Base-by-base conservation (phyloP, 1,140 invertebrate genomes). In the Acromyrmex echinatior region DNA sequence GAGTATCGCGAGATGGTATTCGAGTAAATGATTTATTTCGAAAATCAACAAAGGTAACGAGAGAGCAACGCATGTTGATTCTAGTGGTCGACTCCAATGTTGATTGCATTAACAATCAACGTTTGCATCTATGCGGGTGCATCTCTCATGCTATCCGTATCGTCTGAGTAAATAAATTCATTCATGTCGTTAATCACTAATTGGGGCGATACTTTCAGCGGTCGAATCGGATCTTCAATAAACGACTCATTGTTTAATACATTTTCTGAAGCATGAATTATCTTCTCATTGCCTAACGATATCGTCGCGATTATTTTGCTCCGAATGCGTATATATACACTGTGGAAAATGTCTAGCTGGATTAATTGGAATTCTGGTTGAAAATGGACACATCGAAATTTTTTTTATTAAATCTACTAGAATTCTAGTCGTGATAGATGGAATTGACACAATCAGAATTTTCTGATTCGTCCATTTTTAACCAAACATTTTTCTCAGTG, bases 331-430 rank as follows among this genome's bases (percentile, higher is more conserved):
- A 16, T 39, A 60, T 6, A 18, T 63, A 68, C 39, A 39, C 39
- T 39, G 39, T 9, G 39, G 39, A 39, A 39, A 39, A 39, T 10
- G 10, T 45, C 39, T 45, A 45, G 9, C 10, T 45, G 39, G 84
- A 90, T 90, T 89, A 89, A 89, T 84, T 79, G 88, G 10, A 45
- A 45, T 45, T 45, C 10, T 10, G 39, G 39, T 45, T 45, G 39
- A 45, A 45, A 45, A 45, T 45, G 39, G 39, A 45, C 10, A 45
- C 39, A 45, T 45, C 39, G 2, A 45, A 45, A 10, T 45, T 45
- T 10, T 25, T 45, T 45, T 45, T 45, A 45, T 45, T 45, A 45
- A 45, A 45, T 10, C 39, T 45, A 45, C 39, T 45, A 45, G 9
- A 45, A 45, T 39, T 10, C 7, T 45, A 45, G 2, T 10, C 9